Base-by-base conservation (phyloP, 2,888 invertebrate species). In the Hedychridium roseum region DNA sequence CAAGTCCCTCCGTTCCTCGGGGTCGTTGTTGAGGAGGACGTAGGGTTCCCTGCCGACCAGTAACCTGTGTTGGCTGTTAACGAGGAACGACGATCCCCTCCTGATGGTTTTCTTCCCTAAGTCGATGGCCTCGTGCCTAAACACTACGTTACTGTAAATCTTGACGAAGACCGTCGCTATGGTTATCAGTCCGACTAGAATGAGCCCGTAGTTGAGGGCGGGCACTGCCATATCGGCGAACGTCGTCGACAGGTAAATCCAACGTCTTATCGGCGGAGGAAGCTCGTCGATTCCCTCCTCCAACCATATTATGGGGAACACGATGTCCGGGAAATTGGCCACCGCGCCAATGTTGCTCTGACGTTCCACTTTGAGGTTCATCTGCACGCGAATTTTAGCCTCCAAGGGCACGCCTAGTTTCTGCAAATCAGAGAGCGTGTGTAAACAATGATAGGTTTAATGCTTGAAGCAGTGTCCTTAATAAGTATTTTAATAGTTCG, bases 281-380 rank as follows among this genome's bases (percentile, higher is more conserved):
- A 93, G 74, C 60, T 92, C 91, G 41, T 88, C 88, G 30, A 92
- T 84, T 7, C 92, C 92, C 87, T 94, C 93, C 78, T 94, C 92
- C 1, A 92, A 64, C 93, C 93, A 93, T 89, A 93, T 91, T 28
- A 93, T 86, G 0, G 94, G 93, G 73, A 92, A 92, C 4, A 91
- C 83, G 40, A 91, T 90, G 70, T 87, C 87, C 0, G 91, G 89
- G 66, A 94, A 92, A 54, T 88, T 85, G 57, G 87, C 81, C 7
- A 92, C 91, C 2, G 87, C 84, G 57, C 85, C 83, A 32, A 93
- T 86, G 57, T 87, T 83, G 1, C 86, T 84, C 1, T 92, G 89
- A 7, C 84, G 85, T 49, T 90, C 88, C 5, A 93, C 89, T 72
- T 90, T 90, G 46, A 93, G 74, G 72, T 94, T 94, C 30, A 93